Conservation (phyloP, 2,888 invertebrate genomes). For the Petrolisthes cinctipes region DNA sequence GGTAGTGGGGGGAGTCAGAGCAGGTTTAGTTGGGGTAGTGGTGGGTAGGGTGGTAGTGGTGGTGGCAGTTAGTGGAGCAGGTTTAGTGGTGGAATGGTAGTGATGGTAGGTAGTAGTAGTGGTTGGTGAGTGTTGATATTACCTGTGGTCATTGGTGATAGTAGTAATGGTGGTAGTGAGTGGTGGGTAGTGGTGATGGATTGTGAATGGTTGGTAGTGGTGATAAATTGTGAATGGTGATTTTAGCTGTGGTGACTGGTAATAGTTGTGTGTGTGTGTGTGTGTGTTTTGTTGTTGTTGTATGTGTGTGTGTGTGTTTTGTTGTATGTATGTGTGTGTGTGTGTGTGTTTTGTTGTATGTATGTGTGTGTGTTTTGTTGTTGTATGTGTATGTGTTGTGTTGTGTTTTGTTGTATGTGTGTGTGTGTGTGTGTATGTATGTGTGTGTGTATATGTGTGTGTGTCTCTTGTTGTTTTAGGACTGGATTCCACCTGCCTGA, state of each 20-base stretch:
- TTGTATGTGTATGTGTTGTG: not conserved
- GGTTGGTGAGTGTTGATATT: not conserved
- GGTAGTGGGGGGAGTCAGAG: not conserved
- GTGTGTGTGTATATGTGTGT: not conserved
- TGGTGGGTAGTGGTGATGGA: not conserved
- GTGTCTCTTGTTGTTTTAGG: not conserved
- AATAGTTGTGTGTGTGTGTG: not conserved
- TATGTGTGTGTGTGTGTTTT: too few relatives aligned
- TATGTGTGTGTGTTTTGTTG: not conserved
- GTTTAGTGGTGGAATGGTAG: not conserved
- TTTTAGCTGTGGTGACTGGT: not conserved
- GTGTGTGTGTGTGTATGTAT: not conserved
- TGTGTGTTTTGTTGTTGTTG: not conserved
- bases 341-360: not conserved
- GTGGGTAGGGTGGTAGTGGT: not conserved
- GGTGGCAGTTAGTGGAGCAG: too few relatives aligned
- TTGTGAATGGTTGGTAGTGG: not conserved
- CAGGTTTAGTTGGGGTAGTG: not conserved
- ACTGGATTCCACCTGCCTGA: constrained; percentile 7
- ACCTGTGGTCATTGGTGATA: not conserved
- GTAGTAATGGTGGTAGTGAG: not conserved
- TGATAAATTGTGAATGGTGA: not conserved
- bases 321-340: too few relatives aligned
- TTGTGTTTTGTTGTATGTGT: not conserved
- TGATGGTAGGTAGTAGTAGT: not conserved